Evolutionary conservation across 2,888 invertebrate genomes (phyloP).

Genomic region (Erynnis tages): DNA sequence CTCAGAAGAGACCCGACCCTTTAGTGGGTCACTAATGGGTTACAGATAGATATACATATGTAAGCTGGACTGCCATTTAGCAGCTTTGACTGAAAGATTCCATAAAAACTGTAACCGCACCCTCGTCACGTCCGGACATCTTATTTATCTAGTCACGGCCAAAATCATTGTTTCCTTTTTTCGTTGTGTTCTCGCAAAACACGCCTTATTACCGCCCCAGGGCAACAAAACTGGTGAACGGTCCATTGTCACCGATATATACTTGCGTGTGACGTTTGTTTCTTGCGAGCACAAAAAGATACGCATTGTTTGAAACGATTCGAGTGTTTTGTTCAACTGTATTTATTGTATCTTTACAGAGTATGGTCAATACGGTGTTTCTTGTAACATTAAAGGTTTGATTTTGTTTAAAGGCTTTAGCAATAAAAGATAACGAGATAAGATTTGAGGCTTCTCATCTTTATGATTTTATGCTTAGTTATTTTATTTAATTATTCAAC

Average conservation of each 20-base stretch:
- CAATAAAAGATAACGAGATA: too few species aligned
- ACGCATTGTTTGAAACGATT: constrained; percentile 18
- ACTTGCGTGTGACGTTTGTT: constrained; percentile 65
- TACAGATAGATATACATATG: too few species aligned
- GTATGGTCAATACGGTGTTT: not conserved
- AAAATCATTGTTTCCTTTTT: constrained; percentile 78
- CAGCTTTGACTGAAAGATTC: constrained; percentile 59
- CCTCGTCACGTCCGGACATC: constrained; percentile 76
- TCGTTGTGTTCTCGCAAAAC: constrained; percentile 61
- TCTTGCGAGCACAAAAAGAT: constrained; percentile 22
- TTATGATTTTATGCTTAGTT: too few species aligned
- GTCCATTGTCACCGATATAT: constrained; percentile 60
- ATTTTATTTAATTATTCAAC: too few species aligned
- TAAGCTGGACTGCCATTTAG: constrained; percentile 52
- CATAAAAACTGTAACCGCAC: constrained; percentile 75
- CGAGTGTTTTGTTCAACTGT: not conserved
- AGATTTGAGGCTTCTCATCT: too few species aligned
- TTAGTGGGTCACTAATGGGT: too few species aligned
- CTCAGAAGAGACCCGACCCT: too few species aligned
- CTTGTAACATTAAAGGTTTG: not conserved
- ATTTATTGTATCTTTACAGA: not conserved
- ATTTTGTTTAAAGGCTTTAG: too few species aligned
- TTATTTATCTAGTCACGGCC: constrained; percentile 78
- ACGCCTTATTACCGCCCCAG: constrained; percentile 58
- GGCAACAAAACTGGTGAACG: constrained; percentile 67